Base-by-base conservation (phyloP, 2,888 invertebrate genomes). In the Catocala fraxini region DNA sequence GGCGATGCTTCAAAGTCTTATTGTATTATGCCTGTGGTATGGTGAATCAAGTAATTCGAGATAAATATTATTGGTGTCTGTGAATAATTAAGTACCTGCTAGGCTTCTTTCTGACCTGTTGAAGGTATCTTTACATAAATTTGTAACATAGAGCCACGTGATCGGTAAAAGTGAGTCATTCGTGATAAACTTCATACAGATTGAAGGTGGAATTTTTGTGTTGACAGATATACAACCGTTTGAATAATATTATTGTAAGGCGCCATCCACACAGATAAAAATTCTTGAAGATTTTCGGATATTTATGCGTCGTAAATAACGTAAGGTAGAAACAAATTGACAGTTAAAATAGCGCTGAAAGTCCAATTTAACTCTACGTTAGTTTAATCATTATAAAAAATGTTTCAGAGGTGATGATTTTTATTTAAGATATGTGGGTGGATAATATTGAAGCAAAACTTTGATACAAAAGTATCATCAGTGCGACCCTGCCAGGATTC, bases 401-500 rank as follows among this genome's bases (percentile, higher is more conserved):
- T 53, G 33, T 53, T 53, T 52, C 10, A 52, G 4, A 52, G 13
- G 13, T 46, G 15, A 48, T 34, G 34, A 34, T 9, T n/a, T 48
- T 12, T 48, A 0, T 46, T 46, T 39, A 7, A 39, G 9, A 46
- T 15, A 13, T n/a, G 11, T 42, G n/a, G 42, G 42, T n/a, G 42
- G 7, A 7, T 39, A 39, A 39, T 39, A 6, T 39, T 39, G 35
- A 7, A 9, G 6, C 35, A 39, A 6, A 39, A 39, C 7, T 39
- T 5, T 6, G 12, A 12, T n/a, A 66, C 70, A 79, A 75, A 81
- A 81, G 81, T 73, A 69, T n/a, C 56, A 7, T 10, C 0, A 6
- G 4, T 3, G 69, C 94, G 94, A 95, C 93, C 94, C 90, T 95
- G 94, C 94, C 95, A 95, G 95, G 95, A 95, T 95, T 95, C 95